Evolutionary conservation across 2,797 vertebrate genomes (phyloP).

Genomic region (Myotis vivesi): DNA sequence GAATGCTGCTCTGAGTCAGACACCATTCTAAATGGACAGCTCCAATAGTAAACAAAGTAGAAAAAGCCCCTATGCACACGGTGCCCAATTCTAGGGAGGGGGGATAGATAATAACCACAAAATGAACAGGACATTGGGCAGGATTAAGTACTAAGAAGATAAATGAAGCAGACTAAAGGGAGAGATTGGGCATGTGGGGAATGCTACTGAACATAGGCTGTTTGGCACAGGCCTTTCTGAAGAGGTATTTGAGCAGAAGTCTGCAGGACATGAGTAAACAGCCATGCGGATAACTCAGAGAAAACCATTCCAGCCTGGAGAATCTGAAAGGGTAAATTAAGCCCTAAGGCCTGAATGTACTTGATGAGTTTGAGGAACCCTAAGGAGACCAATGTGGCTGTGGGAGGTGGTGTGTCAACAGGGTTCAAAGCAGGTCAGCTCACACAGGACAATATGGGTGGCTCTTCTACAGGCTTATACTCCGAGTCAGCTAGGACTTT

Average conservation of each 20-base stretch:
- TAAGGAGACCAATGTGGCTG: background rate
- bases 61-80: background rate
- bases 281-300: background rate
- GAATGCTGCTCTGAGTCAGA: background rate
- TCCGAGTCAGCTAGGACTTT: background rate
- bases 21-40: background rate
- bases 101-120: background rate
- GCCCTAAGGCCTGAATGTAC: background rate
- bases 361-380: background rate
- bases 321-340: background rate
- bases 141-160: background rate
- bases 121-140: background rate
- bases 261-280: background rate
- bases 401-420: too few species aligned
- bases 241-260: background rate
- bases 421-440: too few species aligned
- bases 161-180: background rate
- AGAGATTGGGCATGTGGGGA: background rate
- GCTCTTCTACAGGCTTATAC: background rate
- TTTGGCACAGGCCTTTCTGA: background rate
- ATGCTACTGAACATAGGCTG: background rate
- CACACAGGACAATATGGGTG: too few species aligned
- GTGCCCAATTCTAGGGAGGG: background rate
- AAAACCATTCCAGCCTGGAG: background rate
- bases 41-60: background rate